These are phyloP conservation scores for Hyaena hyaena DNA, from an alignment of 2,113 vertebrate genomes.

Conservation along the genomic window DNA sequence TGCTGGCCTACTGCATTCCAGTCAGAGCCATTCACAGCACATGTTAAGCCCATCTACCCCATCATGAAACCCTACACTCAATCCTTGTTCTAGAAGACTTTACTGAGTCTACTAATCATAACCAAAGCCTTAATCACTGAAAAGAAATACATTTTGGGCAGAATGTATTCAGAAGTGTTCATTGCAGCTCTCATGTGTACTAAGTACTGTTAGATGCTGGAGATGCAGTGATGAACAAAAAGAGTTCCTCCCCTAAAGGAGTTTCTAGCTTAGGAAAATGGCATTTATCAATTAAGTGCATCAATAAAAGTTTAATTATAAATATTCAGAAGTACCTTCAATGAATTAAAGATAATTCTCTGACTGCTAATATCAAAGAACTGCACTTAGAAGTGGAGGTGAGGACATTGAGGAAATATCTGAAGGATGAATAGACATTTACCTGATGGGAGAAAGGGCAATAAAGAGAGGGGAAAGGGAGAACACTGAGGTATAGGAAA, in stretches of 20 bases:
- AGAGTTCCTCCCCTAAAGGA: not conserved
- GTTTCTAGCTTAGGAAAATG: not conserved
- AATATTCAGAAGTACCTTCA: not conserved
- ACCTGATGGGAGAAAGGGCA: not conserved
- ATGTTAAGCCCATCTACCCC: not conserved
- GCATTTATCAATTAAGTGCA: not conserved
- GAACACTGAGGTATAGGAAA: not conserved
- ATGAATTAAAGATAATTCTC: not conserved
- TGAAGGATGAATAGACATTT: not conserved
- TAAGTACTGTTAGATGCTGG: not conserved
- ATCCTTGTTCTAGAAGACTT: not conserved
- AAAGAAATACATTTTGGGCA: not conserved
- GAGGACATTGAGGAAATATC: not conserved
- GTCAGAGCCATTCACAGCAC: not conserved
- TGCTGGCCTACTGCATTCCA: not conserved
- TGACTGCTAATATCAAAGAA: not conserved
- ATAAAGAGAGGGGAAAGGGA: not conserved
- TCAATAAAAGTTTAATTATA: not conserved
- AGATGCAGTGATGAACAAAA: not conserved
- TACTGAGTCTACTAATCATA: not conserved
- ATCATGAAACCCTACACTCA: not conserved
- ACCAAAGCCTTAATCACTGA: not conserved
- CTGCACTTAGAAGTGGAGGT: not conserved
- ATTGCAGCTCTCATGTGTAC: not conserved
- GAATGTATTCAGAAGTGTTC: not conserved